phyloP scores from a whole-genome alignment of 2,888 invertebrate species.

The Autographa gamma region DNA sequence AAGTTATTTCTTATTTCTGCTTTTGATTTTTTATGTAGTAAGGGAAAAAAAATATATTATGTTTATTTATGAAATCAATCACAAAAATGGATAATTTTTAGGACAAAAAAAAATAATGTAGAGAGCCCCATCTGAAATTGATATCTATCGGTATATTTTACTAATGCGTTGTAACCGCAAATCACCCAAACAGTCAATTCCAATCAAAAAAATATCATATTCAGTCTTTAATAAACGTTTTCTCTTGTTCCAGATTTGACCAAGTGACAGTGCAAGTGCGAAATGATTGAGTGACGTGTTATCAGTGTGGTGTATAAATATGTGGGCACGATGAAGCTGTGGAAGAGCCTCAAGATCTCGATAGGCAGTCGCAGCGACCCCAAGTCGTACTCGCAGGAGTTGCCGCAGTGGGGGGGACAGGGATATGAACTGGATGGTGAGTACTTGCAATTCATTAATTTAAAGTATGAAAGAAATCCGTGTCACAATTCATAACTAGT shows the following conservation, averaged over 20 bases:
- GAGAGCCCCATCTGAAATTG: too few species aligned
- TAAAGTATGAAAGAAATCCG: neutral
- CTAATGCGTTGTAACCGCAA: too few species aligned
- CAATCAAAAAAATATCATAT: neutral
- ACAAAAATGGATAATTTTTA: too few species aligned
- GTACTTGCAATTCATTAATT: constrained; percentile 36
- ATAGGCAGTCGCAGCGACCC: constrained; percentile 83
- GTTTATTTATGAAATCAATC: too few species aligned
- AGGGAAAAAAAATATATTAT: too few species aligned
- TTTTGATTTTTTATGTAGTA: too few species aligned
- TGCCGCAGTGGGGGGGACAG: constrained; percentile 84
- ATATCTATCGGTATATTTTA: too few species aligned
- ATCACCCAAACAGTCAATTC: too few species aligned
- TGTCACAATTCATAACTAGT: neutral
- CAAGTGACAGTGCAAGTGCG: constrained; percentile 62
- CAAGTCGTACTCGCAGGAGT: constrained; percentile 78
- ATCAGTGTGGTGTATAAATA: constrained; percentile 69
- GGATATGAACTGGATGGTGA: constrained; percentile 84
- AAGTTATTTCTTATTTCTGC: too few species aligned
- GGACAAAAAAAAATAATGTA: too few species aligned
- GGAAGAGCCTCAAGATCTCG: constrained; percentile 86
- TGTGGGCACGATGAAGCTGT: constrained; percentile 87
- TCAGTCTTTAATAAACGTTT: constrained; percentile 24
- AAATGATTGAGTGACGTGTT: constrained; percentile 65
- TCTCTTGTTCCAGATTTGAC: constrained; percentile 54